Evolutionary conservation across 2,113 vertebrate genomes (phyloP).

Genomic region (Lophura nycthemera): DNA sequence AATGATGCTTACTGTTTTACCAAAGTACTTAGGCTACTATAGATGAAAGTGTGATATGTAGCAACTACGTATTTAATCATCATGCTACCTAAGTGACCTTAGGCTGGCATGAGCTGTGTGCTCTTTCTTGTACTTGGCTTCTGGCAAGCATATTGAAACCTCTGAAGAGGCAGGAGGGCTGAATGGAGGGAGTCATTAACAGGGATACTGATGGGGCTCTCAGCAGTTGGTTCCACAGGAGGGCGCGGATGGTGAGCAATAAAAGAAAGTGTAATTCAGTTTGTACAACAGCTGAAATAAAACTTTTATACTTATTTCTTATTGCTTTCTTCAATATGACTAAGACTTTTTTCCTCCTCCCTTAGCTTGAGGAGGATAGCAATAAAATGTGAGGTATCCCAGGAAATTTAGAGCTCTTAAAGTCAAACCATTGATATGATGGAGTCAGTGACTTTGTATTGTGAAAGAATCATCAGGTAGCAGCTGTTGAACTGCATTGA

Average conservation of each 20-base stretch:
- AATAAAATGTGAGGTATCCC: neutral
- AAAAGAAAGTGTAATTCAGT: neutral
- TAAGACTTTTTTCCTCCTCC: neutral
- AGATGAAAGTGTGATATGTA: rapidly evolving
- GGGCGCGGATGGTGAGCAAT: neutral
- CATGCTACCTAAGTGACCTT: neutral
- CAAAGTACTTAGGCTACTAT: neutral
- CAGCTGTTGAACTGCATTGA: neutral
- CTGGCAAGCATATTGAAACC: neutral
- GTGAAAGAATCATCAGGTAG: neutral
- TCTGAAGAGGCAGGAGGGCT: neutral
- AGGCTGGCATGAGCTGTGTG: neutral
- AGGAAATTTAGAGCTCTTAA: neutral
- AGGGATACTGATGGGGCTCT: neutral
- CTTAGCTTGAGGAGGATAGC: neutral
- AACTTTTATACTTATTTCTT: neutral
- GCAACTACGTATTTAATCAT: neutral
- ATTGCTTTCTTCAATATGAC: neutral
- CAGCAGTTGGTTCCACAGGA: neutral
- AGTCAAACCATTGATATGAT: neutral
- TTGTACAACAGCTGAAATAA: neutral
- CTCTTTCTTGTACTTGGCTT: neutral
- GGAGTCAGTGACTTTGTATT: neutral
- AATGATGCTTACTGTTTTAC: neutral
- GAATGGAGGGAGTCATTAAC: neutral